Evolutionary conservation across 2,113 vertebrate species (phyloP), one percentile per base, ranked within the genome.

Genomic region (Halichoeres trimaculatus): DNA sequence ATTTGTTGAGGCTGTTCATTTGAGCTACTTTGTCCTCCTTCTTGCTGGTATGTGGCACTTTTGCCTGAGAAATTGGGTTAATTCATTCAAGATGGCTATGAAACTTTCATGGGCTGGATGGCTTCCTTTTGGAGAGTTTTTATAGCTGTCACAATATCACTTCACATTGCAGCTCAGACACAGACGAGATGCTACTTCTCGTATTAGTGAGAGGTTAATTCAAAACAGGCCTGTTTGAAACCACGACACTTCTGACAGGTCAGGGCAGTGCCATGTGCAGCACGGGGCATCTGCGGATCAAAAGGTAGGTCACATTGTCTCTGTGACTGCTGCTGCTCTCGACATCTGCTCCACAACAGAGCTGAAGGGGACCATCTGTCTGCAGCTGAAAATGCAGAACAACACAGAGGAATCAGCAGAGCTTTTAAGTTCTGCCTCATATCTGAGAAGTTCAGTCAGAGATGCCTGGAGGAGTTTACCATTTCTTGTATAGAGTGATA

Each of bases 231-330:
- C 6, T 72, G 26, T 26, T 73, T 61, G 54, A 74, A 85, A 74
- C 24, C 22, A 47, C 61, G 24, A 24, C 65, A 67, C 59, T 71
- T 85, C 45, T 76, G 82, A 84, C 80, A 78, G 81, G 84, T 85
- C 60, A 78, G 70, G 61, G 62, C 45, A 12, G 69, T 75, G 77
- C 70, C 67, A 68, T 56, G 68, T 74, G 67, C 55, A 26, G 62
- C 26, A 63, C 43, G 52, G 70, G 66, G 63, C 66, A 69, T 85
- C 71, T 80, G 84, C 40, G 70, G 68, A 87, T 89, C 80, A 88
- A 85, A 88, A 87, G 88, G 60, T 78, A 81, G 85, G 86, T 90
- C 86, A 87, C 80, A 84, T 85, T 84, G 75, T 78, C 64, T 76
- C 62, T 75, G 62, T 72, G 76, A 68, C 64, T 85, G 65, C 74